Evolutionary conservation across 2,113 vertebrate species (phyloP), one percentile per base, ranked within the genome.

Genomic region (Pteropus alecto): DNA sequence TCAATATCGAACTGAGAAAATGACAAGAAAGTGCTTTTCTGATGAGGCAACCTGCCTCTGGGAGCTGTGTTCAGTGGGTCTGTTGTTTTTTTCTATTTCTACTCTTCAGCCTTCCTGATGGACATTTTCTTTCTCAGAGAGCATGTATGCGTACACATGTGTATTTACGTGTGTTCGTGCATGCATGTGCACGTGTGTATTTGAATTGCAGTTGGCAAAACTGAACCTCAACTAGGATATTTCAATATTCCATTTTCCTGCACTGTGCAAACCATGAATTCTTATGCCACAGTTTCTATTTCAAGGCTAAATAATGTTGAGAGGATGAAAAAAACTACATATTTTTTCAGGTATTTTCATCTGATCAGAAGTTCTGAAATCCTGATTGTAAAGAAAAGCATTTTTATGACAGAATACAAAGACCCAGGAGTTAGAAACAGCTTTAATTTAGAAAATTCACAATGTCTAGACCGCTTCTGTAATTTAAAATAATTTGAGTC

Each of bases 301-400:
- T 94, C 90, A 90, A 96, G 79, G 41, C 38, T 68, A 97, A 97
- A 90, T 78, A 90, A 96, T 67, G 84, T 56, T 76, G 35, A 92
- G 61, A 90, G 46, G 93, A 83, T 63, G 71, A 93, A 95, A 93
- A 88, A 61, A 15, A 30, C 12, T 41, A 43, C 7, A 18, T 21
- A 24, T 41, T 83, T 89, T 90, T 91, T 92, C 83, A 96, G 87
- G 89, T 94, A 54, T 95, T 97, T 84, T 56, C 51, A 74, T 93
- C n/a, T 96, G 51, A 96, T 79, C 41, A 65, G 43, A 89, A 98
- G 87, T 48, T 82, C 77, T 73, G 51, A 86, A 93, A 89, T 76
- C 74, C 46, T 71, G 58, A 81, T 18, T 63, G 18, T 28, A 91
- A 24, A 68, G 68, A 87, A 97, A 88, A 81, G 30, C 28, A 61